Conservation (phyloP, 2,888 invertebrate species). For the Dioctria linearis region DNA sequence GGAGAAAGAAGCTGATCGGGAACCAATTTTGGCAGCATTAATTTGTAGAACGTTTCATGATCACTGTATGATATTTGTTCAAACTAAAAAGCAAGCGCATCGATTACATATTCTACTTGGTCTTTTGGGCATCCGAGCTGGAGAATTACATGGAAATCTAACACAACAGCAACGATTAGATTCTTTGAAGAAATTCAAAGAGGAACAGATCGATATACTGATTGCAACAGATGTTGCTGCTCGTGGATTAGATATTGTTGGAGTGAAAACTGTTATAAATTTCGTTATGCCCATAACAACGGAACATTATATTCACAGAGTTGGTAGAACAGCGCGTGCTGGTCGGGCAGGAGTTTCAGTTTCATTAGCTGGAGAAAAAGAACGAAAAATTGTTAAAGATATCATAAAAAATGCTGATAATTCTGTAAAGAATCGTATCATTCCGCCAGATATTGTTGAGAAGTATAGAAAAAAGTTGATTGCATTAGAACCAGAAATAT, state of each 20-base stretch:
- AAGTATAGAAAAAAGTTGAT: conserved; percentile 86
- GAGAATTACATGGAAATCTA: conserved; percentile 94
- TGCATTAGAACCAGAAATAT: conserved; percentile 84
- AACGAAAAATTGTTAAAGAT: conserved; percentile 91
- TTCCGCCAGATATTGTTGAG: conserved; percentile 90
- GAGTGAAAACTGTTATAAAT: conserved; percentile 97
- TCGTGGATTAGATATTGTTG: conserved; percentile 94
- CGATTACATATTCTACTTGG: conserved; percentile 93
- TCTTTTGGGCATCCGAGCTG: conserved; percentile 87
- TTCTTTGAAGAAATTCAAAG: conserved; percentile 89
- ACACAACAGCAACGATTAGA: conserved; percentile 96
- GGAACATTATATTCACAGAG: conserved; percentile 96
- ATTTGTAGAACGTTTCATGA: conserved; percentile 91
- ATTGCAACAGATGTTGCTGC: conserved; percentile 96
- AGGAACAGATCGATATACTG: conserved; percentile 87
- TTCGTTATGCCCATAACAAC: conserved; percentile 95
- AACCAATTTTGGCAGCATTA: conserved; percentile 87
- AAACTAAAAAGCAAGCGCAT: conserved; percentile 97
- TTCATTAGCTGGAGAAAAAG: conserved; percentile 94
- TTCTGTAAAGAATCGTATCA: conserved; percentile 89
- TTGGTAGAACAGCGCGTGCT: conserved; percentile 96
- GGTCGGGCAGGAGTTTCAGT: conserved; percentile 95
- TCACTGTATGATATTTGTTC: conserved; percentile 95
- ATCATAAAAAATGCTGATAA: conserved; percentile 89
- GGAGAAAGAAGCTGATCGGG: conserved; percentile 91